phyloP scores from a whole-genome alignment of 35 echinoderm and acorn worm species.

The Anneissia japonica region DNA sequence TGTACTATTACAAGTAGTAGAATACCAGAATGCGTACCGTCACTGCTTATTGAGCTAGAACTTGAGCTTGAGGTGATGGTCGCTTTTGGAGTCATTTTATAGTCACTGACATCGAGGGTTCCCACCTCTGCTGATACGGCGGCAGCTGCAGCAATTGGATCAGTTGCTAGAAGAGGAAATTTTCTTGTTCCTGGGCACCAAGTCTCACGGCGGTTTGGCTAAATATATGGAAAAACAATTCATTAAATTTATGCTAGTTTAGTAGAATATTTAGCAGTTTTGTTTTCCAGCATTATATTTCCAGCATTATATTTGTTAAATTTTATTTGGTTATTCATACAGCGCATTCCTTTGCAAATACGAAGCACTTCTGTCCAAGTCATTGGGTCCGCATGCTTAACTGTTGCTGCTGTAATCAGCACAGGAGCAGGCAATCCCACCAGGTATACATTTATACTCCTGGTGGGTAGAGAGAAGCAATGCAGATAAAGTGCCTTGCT shows the following conservation, averaged over 20 bases:
- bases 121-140: background rate
- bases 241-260: background rate
- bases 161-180: background rate
- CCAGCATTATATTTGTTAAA: too few species aligned
- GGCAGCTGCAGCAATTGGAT: background rate
- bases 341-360: too few species aligned
- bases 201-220: slow-evolving; percentile 7
- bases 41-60: background rate
- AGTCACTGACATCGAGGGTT: background rate
- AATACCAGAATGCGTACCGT: background rate
- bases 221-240: background rate
- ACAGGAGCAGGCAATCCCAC: too few species aligned
- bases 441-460: too few species aligned
- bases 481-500: too few species aligned
- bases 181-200: slow-evolving; percentile 12
- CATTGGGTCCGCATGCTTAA: too few species aligned
- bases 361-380: too few species aligned
- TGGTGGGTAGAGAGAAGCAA: too few species aligned
- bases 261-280: background rate
- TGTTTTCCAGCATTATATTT: too few species aligned
- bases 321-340: too few species aligned
- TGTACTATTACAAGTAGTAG: too few species aligned
- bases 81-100: background rate
- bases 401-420: too few species aligned
- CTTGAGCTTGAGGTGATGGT: background rate